Conservation (phyloP, 2,888 invertebrate species). For the Clanis bilineata region DNA sequence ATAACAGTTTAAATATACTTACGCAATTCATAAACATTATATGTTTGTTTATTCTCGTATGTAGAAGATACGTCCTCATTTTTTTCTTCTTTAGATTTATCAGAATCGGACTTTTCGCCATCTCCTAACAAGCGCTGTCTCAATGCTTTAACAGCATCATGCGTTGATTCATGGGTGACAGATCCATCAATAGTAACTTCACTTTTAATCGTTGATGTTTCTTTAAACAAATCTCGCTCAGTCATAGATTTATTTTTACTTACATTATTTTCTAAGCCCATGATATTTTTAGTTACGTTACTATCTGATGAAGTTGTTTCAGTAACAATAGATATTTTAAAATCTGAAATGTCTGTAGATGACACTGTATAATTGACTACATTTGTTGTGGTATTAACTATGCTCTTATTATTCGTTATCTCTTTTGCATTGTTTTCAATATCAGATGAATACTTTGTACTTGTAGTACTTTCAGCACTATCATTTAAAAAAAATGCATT, state of each 20-base stretch:
- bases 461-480: not conserved
- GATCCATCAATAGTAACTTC: constrained; percentile 4
- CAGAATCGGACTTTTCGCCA: not conserved
- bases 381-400: not conserved
- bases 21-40: constrained; percentile 58
- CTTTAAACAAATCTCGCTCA: not conserved
- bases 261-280: not conserved
- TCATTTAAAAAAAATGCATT: not conserved
- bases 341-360: not conserved
- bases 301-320: not conserved
- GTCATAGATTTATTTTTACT: not conserved
- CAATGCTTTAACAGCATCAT: constrained; percentile 1
- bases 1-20: constrained; percentile 38
- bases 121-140: constrained; percentile 15
- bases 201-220: not conserved
- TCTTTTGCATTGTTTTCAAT: not conserved
- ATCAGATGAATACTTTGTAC: not conserved
- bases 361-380: not conserved
- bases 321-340: not conserved
- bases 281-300: not conserved
- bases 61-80: not conserved
- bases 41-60: constrained; percentile 26
- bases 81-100: not conserved
- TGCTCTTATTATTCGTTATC: not conserved
- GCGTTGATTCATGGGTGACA: not conserved